Evolutionary conservation across 1,140 invertebrate genomes (phyloP).

Genomic region (Elysia chlorotica): DNA sequence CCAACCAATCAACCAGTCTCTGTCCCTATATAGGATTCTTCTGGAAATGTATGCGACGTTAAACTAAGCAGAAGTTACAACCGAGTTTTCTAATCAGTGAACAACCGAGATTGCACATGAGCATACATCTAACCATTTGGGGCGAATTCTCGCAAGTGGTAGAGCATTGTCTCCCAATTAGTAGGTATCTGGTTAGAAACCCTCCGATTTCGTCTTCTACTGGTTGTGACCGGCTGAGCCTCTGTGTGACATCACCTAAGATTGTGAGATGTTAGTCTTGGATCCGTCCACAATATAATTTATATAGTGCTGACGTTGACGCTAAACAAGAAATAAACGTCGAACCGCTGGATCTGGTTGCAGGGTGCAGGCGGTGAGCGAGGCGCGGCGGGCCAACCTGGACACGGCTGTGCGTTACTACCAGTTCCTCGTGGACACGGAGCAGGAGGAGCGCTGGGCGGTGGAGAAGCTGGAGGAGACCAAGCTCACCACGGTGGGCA

Average conservation of each 20-base stretch:
- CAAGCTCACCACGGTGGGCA: conserved; percentile 86
- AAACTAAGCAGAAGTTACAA: no score
- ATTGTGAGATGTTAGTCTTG: not conserved
- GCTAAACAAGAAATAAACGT: not conserved
- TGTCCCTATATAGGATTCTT: no score
- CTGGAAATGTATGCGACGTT: no score
- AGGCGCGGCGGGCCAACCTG: conserved; percentile 78
- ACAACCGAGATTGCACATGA: no score
- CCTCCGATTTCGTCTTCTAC: not conserved
- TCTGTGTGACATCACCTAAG: not conserved
- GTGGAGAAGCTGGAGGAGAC: conserved; percentile 92
- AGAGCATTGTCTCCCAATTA: no score
- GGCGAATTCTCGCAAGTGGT: no score
- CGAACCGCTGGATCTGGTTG: not conserved
- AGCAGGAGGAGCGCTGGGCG: conserved; percentile 99
- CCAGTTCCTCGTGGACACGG: conserved; percentile 95
- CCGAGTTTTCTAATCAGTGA: no score
- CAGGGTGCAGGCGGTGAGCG: conserved; percentile 69
- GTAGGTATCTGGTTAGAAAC: not conserved
- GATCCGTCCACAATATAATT: no score
- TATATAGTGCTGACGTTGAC: no score
- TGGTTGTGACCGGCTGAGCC: not conserved
- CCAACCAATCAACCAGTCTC: no score
- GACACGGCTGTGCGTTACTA: conserved; percentile 92
- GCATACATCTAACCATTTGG: no score